Evolutionary conservation across 2,888 invertebrate genomes (phyloP).

Genomic region (Sclerodermus sp.): DNA sequence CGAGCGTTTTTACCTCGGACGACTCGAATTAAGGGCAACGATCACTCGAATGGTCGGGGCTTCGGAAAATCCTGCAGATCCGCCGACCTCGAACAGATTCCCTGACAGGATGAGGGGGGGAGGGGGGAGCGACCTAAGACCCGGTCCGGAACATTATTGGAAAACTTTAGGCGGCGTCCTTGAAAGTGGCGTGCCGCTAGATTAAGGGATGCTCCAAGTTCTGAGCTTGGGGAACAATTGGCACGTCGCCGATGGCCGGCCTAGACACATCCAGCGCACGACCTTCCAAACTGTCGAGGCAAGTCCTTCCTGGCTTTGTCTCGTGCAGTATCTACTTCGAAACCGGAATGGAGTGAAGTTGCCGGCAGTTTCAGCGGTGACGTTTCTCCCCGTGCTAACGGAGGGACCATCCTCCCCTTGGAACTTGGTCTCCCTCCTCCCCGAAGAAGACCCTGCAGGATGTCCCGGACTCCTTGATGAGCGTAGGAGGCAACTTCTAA

Average conservation of each 20-base stretch:
- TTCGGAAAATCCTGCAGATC: not conserved
- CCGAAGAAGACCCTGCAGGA: too few relatives aligned
- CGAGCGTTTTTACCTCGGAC: too few relatives aligned
- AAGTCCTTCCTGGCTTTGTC: conserved; percentile 41
- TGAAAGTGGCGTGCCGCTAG: conserved; percentile 18
- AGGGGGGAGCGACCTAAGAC: conserved; percentile 5
- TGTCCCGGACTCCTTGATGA: too few relatives aligned
- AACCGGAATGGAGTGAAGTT: conserved; percentile 24
- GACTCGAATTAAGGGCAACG: too few relatives aligned
- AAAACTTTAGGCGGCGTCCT: conserved; percentile 26
- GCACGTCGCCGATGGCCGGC: conserved; percentile 30
- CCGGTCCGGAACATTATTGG: conserved; percentile 13
- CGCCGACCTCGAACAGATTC: too few relatives aligned
- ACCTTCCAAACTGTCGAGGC: conserved; percentile 33
- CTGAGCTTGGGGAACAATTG: conserved; percentile 41
- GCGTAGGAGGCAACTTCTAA: too few relatives aligned
- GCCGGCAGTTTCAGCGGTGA: conserved; percentile 20
- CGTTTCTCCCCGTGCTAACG: too few relatives aligned
- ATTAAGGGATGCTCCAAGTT: conserved; percentile 26
- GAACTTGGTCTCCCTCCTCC: too few relatives aligned
- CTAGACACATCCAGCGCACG: conserved; percentile 29
- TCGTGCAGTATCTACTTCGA: conserved; percentile 26
- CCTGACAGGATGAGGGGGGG: conserved; percentile 1
- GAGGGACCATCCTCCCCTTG: too few relatives aligned
- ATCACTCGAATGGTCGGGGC: conserved; percentile 1